A percentile compares a stretch with the other conserved stretches of the same genome.
Evolutionary conservation across 2,797 vertebrate species (phyloP).

Genomic region (Eptatretus atami): DNA sequence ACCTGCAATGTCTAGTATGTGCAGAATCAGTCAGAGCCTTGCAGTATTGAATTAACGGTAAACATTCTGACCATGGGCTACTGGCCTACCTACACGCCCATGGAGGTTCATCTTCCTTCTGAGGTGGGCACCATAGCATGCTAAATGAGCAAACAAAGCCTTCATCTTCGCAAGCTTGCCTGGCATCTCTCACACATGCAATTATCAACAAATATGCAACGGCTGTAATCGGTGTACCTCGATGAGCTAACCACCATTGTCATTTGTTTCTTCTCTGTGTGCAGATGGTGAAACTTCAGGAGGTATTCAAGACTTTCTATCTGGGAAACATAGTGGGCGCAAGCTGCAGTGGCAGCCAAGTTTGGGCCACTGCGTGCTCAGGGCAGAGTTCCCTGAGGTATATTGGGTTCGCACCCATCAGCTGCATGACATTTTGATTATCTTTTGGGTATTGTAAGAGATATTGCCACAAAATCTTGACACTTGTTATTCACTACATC

Average conservation of each 20-base stretch:
- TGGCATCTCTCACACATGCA: too few species aligned
- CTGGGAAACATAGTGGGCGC: slow-evolving; percentile 88
- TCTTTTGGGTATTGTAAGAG: not conserved
- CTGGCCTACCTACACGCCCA: slow-evolving; percentile 90
- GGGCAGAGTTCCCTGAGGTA: slow-evolving; percentile 96
- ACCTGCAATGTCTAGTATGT: slow-evolving; percentile 30
- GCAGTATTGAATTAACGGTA: slow-evolving; percentile 89
- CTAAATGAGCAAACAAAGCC: not conserved
- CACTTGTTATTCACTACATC: too few species aligned
- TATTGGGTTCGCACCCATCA: slow-evolving; percentile 7
- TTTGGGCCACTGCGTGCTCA: slow-evolving; percentile 81
- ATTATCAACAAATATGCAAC: slow-evolving; percentile 6
- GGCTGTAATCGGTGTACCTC: not conserved
- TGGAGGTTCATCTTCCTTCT: slow-evolving; percentile 81
- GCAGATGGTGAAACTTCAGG: slow-evolving; percentile 90
- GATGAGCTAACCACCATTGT: not conserved
- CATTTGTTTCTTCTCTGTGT: slow-evolving; percentile 11
- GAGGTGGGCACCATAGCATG: slow-evolving; percentile 29
- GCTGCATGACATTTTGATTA: not conserved
- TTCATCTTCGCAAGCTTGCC: not conserved
- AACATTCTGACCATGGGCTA: slow-evolving; percentile 99
- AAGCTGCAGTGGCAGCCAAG: slow-evolving; percentile 98
- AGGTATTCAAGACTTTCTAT: slow-evolving; percentile 98
- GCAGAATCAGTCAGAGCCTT: slow-evolving; percentile 96
- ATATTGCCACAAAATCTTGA: too few species aligned